Conservation (phyloP, 2,797 vertebrate species). For the Notoglanidium macrostoma region DNA sequence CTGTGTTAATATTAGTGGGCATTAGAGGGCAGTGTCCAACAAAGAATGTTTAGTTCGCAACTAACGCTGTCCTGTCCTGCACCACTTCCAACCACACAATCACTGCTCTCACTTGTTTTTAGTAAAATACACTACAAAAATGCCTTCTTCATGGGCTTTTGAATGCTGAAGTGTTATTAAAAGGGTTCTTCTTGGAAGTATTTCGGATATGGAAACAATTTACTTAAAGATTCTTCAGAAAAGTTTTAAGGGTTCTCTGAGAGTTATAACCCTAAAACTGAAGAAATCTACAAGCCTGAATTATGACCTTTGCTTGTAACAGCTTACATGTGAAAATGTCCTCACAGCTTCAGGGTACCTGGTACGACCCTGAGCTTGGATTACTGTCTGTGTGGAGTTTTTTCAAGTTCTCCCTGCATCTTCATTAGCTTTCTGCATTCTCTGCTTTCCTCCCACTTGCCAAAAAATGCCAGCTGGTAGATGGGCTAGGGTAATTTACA, state of each 20-base stretch:
- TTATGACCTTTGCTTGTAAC: not conserved
- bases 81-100: not conserved
- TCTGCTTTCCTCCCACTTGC: not conserved
- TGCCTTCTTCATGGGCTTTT: not conserved
- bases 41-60: not conserved
- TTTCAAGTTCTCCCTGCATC: not conserved
- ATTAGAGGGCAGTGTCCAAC: constrained; percentile 36
- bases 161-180: not conserved
- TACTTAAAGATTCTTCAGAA: not conserved
- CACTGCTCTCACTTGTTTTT: not conserved
- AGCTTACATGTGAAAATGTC: not conserved
- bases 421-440: not conserved
- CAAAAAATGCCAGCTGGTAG: not conserved
- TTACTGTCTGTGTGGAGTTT: not conserved
- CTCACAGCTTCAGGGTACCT: not conserved
- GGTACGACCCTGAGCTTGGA: not conserved
- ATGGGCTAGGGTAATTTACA: no score
- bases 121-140: not conserved
- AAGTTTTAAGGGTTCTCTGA: not conserved
- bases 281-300: not conserved
- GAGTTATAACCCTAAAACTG: not conserved
- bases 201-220: not conserved
- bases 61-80: not conserved
- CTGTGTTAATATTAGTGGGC: not conserved
- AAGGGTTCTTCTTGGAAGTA: not conserved